phyloP scores from a whole-genome alignment of 2,888 invertebrate species.

The Ganaspis brasiliensis region DNA sequence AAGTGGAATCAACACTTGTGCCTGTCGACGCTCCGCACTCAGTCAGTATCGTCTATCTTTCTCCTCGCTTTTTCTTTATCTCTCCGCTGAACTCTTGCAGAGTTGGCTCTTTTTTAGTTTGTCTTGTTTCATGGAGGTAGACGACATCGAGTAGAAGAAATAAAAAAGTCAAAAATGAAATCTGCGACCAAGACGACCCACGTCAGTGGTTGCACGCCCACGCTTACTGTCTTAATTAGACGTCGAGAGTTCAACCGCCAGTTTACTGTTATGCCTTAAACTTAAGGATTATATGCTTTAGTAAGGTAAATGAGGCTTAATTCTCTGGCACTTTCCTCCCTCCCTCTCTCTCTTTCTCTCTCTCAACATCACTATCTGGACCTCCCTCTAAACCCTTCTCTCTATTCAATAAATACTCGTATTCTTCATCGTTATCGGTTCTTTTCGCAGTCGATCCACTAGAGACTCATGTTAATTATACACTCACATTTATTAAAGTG shows the following conservation, averaged over 20 bases:
- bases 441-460: too few relatives aligned
- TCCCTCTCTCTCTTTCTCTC: conserved; percentile 38
- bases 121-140: conserved; percentile 3
- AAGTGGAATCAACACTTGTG: conserved; percentile 26
- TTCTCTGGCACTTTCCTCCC: conserved; percentile 25
- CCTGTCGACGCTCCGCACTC: conserved; percentile 22
- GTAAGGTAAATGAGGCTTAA: conserved; percentile 30
- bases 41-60: conserved; percentile 22
- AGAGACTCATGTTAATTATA: too few relatives aligned
- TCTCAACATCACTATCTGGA: conserved; percentile 42
- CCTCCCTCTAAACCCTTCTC: too few relatives aligned
- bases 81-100: conserved; percentile 45
- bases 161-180: conserved; percentile 51
- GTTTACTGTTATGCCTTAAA: conserved; percentile 37
- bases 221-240: conserved; percentile 66
- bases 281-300: conserved; percentile 27
- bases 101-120: conserved; percentile 46
- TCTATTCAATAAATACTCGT: too few relatives aligned
- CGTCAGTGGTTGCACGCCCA: conserved; percentile 66
- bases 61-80: conserved; percentile 24
- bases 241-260: conserved; percentile 16
- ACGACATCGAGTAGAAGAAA: conserved; percentile 44
- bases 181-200: conserved; percentile 48
- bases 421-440: too few relatives aligned
- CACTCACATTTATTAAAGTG: too few relatives aligned